Evolutionary conservation across 1,140 invertebrate species (phyloP), one percentile per base, ranked within the genome.

Genomic region (Drosophila subpulchrella): DNA sequence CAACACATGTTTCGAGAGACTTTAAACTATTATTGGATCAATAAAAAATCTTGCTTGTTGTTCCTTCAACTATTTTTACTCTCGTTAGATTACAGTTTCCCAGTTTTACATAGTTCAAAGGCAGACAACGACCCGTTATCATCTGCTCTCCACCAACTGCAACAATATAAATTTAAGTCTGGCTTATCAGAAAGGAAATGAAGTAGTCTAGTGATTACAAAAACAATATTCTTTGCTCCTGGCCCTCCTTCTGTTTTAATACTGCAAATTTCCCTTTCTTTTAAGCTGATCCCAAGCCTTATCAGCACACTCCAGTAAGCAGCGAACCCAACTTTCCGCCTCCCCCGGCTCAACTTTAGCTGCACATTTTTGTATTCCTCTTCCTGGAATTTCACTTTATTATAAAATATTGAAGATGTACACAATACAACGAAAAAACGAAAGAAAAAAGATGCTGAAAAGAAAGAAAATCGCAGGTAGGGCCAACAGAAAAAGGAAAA

Each of bases 301-400:
- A 84, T 84, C 73, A 85, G 72, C 76, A 84, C 77, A 84, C 53
- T 59, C 81, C 71, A 75, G 70, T 78, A 53, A 77, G 57, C 78
- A 67, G 57, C 46, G 41, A 41, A 27, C 39, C 34, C 56, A 42
- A 30, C 50, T 38, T 51, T 17, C 70, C 39, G 15, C 15, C 24
- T 24, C 1, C 10, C 4, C 24, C 13, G 13, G 12, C 20, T 12
- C 53, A 42, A 65, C 62, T 59, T 51, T 41, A n/a, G 53, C 61
- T 75, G 68, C 65, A 75, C 56, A 75, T 85, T 63, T 83, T 56
- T 71, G 68, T 71, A 58, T 47, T 58, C 17, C 42, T 61, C 68
- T 61, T 89, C 65, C 53, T 39, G 39, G 50, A 53, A 79, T 72
- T 73, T 67, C 57, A 46, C 70, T 65, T 83, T 75, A 78, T 83